A percentile compares a stretch with the other conserved stretches of the same genome.
These are phyloP conservation scores for Mesoclemmys tuberculata DNA, from an alignment of 2,113 vertebrate species.

Conservation along the genomic window DNA sequence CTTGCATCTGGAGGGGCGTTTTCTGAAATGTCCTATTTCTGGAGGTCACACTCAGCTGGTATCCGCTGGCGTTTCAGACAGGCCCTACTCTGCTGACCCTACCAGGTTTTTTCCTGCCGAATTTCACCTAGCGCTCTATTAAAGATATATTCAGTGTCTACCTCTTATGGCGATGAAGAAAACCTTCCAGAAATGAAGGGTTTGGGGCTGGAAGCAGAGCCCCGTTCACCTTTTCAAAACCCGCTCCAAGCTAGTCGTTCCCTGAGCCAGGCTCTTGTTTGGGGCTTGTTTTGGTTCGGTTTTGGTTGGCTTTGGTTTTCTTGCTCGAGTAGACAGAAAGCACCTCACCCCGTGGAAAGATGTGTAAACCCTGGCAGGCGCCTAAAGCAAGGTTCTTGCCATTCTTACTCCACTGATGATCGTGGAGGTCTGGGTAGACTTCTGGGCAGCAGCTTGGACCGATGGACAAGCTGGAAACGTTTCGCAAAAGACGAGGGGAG, in stretches of 20 bases:
- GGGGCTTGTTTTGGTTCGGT: no score
- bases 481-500: neutral
- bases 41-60: neutral
- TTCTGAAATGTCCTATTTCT: neutral
- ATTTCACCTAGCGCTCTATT: no score
- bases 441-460: neutral
- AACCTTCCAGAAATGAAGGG: neutral
- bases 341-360: neutral
- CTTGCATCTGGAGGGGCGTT: neutral
- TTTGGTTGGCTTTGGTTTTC: neutral
- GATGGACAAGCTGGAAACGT: neutral
- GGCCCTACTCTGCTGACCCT: no score
- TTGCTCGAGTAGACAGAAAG: neutral
- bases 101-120: no score
- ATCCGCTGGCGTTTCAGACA: neutral
- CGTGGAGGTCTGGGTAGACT: neutral
- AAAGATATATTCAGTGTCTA: neutral
- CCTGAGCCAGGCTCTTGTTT: neutral
- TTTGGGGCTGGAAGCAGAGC: neutral
- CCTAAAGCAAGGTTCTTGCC: neutral
- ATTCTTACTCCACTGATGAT: neutral
- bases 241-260: neutral
- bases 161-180: neutral
- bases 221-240: neutral
- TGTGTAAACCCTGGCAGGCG: neutral